Base-by-base conservation (phyloP, 2,113 vertebrate genomes). In the Pagrus major region DNA sequence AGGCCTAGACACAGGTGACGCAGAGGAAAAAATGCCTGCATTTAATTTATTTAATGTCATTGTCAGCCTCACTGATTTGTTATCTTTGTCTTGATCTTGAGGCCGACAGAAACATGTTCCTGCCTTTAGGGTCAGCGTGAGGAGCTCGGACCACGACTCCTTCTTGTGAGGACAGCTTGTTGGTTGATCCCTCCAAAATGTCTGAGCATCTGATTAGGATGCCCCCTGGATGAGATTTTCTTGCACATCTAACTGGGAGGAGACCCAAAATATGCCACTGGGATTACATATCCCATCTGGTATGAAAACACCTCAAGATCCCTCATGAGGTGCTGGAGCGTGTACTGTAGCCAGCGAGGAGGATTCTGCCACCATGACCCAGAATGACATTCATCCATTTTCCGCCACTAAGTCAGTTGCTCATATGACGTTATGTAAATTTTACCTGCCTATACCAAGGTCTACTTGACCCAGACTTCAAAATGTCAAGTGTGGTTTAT, bases 281-380 rank as follows among this genome's bases (percentile, higher is more conserved):
- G 75, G 75, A 71, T 75, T 75, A 60, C 18, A 46, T 14, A 27
- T n/a, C 37, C 74, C 42, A 64, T 74, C 63, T 86, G 39, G 31
- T 44, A 52, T 20, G 27, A 23, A 14, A 56, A 31, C 9, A 15
- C 55, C 35, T 29, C 14, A 35, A 27, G 52, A 73, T 52, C 25
- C 31, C 23, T 11, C 23, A 21, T 23, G 4, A 65, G 27, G 20
- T 15, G n/a, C 15, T 66, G 25, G 31, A 39, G 16, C n/a, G n/a
- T n/a, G n/a, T n/a, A 33, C 37, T 73, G 58, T n/a, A 56, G 63
- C 46, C 29, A 20, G 9, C 15, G 15, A 33, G 16, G 52, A 2
- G 52, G 27, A 11, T 0, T 29, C 12, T 7, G 20, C 12, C 44
- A 37, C 0, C 16, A 42, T 0, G 0, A 73, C n/a, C 25, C 20